Evolutionary conservation across 2,113 vertebrate species (phyloP), one percentile per base, ranked within the genome.

Genomic region (Pelvicachromis taeniatus): DNA sequence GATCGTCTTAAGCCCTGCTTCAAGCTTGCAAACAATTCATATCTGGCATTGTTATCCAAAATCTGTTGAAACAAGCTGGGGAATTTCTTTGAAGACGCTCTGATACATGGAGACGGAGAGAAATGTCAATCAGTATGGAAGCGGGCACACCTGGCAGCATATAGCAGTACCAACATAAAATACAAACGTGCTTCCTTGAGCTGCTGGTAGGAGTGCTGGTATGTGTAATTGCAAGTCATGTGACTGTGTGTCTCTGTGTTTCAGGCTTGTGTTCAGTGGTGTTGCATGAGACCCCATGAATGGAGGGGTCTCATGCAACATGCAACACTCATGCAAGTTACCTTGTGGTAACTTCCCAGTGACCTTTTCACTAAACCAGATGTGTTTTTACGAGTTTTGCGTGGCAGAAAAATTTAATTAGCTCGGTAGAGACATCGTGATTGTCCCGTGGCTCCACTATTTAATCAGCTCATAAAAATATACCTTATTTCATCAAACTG

Each of bases 271-370:
- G 73, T 65, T 90, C 40, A 59, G 80, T 5, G 16, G 55, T 61
- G 78, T 80, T 54, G 29, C 53, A 53, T 4, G 85, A 85, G 26
- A 26, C 26, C 80, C 65, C 53, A 53, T 87, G 83, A 87, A 80
- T 50, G 56, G 26, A 58, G n/a, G n/a, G n/a, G n/a, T n/a, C n/a
- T n/a, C n/a, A n/a, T n/a, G n/a, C n/a, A n/a, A n/a, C n/a, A n/a
- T n/a, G n/a, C n/a, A n/a, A n/a, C n/a, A n/a, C n/a, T n/a, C n/a
- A n/a, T n/a, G n/a, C n/a, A n/a, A n/a, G 75, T 59, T 82, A 79
- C 87, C 75, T 89, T 84, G 77, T 88, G 77, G 80, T 58, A 31
- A 87, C 81, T 86, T 91, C 88, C 42, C 87, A 73, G 35, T 23
- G 68, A 19, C 23, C 53, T 78, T 80, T 1, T 80, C 73, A 54